A percentile compares a stretch with the other conserved stretches of the same genome.
Conservation (phyloP, 2,888 invertebrate species). For the Caenorhabditis japonica region DNA sequence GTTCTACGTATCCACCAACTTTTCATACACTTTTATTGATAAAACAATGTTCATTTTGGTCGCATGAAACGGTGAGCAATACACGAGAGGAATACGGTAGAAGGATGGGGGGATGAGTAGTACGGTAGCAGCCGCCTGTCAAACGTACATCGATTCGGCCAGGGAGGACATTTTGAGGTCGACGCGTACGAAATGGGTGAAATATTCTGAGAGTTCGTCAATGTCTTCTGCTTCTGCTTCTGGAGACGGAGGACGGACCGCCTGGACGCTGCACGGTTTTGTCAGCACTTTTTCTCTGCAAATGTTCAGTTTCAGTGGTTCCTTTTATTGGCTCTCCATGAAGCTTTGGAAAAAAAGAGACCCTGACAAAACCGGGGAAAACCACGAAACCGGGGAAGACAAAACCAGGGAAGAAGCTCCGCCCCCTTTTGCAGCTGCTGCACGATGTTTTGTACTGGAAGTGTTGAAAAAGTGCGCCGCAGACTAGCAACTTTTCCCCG, state of each 20-base stretch:
- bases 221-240: conserved; percentile 53
- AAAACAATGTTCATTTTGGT: conserved; percentile 11
- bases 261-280: conserved; percentile 59
- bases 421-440: too few relatives aligned
- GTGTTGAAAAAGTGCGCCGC: background rate
- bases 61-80: conserved; percentile 9
- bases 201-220: conserved; percentile 70
- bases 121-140: conserved; percentile 9
- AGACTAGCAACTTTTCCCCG: too few relatives aligned
- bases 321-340: background rate
- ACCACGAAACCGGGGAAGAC: too few relatives aligned
- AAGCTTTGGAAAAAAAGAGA: too few relatives aligned
- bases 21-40: too few relatives aligned
- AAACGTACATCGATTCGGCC: conserved; percentile 71
- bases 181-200: conserved; percentile 68
- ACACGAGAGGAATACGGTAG: conserved; percentile 15
- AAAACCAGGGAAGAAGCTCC: too few relatives aligned
- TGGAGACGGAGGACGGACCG: conserved; percentile 53
- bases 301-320: background rate
- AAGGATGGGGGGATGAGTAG: background rate
- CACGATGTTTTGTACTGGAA: too few relatives aligned
- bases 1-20: too few relatives aligned
- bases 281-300: conserved; percentile 48
- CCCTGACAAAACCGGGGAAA: too few relatives aligned
- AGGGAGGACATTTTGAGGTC: conserved; percentile 68